Evolutionary conservation across 1,140 invertebrate genomes (phyloP), one percentile per base, ranked within the genome.

Genomic region (Cepaea nemoralis): DNA sequence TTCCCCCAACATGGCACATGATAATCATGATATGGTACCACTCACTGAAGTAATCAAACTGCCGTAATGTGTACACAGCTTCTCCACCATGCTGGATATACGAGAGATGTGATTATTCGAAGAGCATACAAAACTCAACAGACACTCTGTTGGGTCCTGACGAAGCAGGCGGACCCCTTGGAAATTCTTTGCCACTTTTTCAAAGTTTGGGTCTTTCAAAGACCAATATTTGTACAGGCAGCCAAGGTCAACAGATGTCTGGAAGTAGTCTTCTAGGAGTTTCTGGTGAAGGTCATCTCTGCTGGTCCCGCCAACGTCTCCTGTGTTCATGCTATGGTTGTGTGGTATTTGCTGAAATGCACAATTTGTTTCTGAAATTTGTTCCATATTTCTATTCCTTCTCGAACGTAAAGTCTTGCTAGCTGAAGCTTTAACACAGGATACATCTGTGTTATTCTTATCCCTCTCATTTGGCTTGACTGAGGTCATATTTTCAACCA

Each of bases 111-210:
- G 96, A 91, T 99, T 99, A 90, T 99, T 99, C 81, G 97, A 96
- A 77, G 97, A 99, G 90, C 98, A 99, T 84, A 99, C 98, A 89
- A 99, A 99, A 22, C 96, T 95, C 88, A 99, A 97, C 0, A 99
- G 91, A 93, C 96, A 98, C 92, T 99, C 98, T 2, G 97, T 92
- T 0, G 97, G 94, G 85, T 99, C 95, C 92, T 99, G 98, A 70
- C 94, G 92, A n/a, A 99, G 90, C 87, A 99, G 96, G 87, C 98
- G 93, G 39, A 99, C 95, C 1, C 97, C 97, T 87, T 94, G 93
- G 88, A 95, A 95, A 77, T 95, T 92, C 81, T 93, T 88, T 42
- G 94, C 93, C 42, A 94, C 93, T 82, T 93, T 91, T 74, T 83
- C 66, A 92, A 98, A 98, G 86, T 96, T 91, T 50, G 91, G 84